These are phyloP conservation scores for Ophioderma brevispina DNA, from an alignment of 35 echinoderm and acorn worm genomes.

Conservation along the genomic window DNA sequence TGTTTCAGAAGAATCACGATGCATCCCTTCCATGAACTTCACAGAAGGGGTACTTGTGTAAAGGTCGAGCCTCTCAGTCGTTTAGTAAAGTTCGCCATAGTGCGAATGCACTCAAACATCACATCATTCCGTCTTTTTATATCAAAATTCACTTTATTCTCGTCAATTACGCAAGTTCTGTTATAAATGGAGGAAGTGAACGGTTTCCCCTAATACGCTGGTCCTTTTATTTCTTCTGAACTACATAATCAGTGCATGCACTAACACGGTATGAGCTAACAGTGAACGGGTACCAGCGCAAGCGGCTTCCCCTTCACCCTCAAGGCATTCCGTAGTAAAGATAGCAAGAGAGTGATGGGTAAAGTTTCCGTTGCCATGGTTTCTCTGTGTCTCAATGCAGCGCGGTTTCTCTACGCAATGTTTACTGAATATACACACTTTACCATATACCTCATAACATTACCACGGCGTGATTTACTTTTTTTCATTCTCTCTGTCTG, in stretches of 20 bases:
- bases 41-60: not conserved
- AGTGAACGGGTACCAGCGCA: not conserved
- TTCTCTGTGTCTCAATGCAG: not conserved
- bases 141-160: slow-evolving; percentile 7
- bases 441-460: not conserved
- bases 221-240: not conserved
- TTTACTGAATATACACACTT: slow-evolving; percentile 11
- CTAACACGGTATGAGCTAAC: not conserved
- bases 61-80: not conserved
- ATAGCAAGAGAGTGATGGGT: slow-evolving; percentile 5
- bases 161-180: slow-evolving; percentile 9
- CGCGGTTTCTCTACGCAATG: not conserved
- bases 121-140: slow-evolving; percentile 1
- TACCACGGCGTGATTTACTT: not conserved
- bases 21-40: not conserved
- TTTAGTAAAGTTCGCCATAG: not conserved
- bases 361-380: not conserved
- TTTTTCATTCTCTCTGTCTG: not conserved
- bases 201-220: slow-evolving; percentile 4
- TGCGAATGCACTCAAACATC: not conserved
- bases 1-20: not conserved
- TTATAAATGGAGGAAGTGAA: not conserved
- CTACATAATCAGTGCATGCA: not conserved
- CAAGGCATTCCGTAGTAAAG: not conserved
- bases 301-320: slow-evolving; percentile 10